Evolutionary conservation across 2,888 invertebrate genomes (phyloP), one percentile per base, ranked within the genome.

Genomic region (Gibbula magus): DNA sequence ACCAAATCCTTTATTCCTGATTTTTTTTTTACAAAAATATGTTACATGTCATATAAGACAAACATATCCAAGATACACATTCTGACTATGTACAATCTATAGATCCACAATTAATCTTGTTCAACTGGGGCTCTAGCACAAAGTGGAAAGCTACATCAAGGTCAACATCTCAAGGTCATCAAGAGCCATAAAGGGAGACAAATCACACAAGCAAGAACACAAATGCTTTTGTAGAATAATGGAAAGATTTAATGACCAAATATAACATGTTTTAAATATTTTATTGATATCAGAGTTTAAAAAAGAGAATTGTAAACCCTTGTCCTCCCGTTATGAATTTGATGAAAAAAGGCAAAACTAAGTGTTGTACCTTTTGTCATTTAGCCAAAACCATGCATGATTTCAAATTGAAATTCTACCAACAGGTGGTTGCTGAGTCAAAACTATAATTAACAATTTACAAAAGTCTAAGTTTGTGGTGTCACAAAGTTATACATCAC

Each of bases 1-100:
- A 61, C 25, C 61, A 61, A 61, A 61, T 29, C 18, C 29, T 61
- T 61, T 61, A 61, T 61, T 61, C 61, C 61, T 61, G 61, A 61
- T 61, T 29, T 61, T 61, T 54, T 53, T 56, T 61, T 61, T 61
- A 61, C 61, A 61, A 61, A 61, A 61, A 61, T 61, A 61, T 61
- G 25, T 61, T 61, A 61, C 61, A 61, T 61, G 61, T 61, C 61
- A 61, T 61, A 29, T 61, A 61, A 61, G 61, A 61, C 61, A 61
- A 61, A 61, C 25, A 61, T 29, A 61, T 61, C 18, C 61, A 61
- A 61, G 29, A 29, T 61, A 61, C 61, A 61, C 61, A 61, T 61
- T 29, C 61, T 61, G 61, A 25, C 61, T 61, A 61, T 61, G 61
- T 61, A 61, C 61, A 61, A 13, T 16, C 25, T 29, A 29, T 29